Evolutionary conservation across 2,113 vertebrate species (phyloP).

Genomic region (Centropristis striata): DNA sequence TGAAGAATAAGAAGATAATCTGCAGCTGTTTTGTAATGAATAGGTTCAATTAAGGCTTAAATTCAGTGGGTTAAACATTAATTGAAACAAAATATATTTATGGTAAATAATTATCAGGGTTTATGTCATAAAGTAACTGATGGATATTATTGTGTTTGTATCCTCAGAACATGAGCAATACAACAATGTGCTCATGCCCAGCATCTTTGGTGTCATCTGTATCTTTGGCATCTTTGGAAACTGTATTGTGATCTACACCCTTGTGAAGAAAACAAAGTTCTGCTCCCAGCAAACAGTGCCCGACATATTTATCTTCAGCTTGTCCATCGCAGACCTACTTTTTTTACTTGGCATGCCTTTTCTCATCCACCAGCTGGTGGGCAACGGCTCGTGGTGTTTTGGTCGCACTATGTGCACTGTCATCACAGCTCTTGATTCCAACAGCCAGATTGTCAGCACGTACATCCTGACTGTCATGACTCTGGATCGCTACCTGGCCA

Average conservation of each 20-base stretch:
- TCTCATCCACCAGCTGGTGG: conserved; percentile 89
- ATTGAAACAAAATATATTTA: not conserved
- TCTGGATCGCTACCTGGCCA: conserved; percentile 88
- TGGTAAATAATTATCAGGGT: not conserved
- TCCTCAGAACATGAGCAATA: conserved; percentile 63
- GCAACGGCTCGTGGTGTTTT: conserved; percentile 88
- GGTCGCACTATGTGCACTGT: conserved; percentile 86
- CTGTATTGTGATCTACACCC: conserved; percentile 78
- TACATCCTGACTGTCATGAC: conserved; percentile 89
- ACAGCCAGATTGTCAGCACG: conserved; percentile 89
- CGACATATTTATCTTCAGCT: conserved; percentile 89
- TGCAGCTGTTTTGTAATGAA: not conserved
- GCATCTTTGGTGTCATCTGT: conserved; percentile 82
- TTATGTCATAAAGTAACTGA: not conserved
- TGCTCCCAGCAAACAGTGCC: conserved; percentile 75
- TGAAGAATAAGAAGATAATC: not conserved
- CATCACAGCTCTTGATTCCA: conserved; percentile 86
- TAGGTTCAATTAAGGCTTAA: too few relatives aligned
- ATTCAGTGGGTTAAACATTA: not conserved
- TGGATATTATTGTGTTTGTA: not conserved
- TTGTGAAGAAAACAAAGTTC: conserved; percentile 82
- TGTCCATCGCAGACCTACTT: conserved; percentile 87
- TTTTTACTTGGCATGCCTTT: conserved; percentile 90
- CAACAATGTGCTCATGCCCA: conserved; percentile 77
- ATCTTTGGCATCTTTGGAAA: conserved; percentile 78